phyloP scores from a whole-genome alignment of 2,888 invertebrate species.

The Thymelicus acteon region DNA sequence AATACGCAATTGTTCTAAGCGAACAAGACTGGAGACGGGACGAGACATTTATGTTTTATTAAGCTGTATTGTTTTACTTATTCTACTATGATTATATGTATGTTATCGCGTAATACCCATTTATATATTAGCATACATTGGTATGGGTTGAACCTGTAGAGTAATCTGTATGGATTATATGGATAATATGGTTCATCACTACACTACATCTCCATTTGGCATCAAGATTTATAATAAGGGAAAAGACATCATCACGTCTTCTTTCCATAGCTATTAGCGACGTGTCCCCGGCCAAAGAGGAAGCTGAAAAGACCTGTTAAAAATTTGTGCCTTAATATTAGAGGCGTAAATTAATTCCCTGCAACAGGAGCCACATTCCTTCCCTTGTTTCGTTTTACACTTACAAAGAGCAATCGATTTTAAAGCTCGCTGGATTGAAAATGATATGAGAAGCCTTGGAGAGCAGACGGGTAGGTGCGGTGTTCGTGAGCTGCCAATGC shows the following conservation, averaged over 20 bases:
- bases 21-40: constrained; percentile 28
- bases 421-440: constrained; percentile 84
- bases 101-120: constrained; percentile 2
- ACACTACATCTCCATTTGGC: too few species aligned
- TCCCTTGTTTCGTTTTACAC: constrained; percentile 75
- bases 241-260: too few species aligned
- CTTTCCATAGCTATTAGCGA: too few species aligned
- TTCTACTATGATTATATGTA: constrained; percentile 24
- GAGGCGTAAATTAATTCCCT: constrained; percentile 65
- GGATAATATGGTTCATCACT: too few species aligned
- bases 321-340: not conserved
- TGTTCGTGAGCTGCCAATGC: constrained; percentile 83
- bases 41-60: constrained; percentile 36
- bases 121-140: constrained; percentile 1
- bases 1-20: constrained; percentile 36
- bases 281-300: too few species aligned
- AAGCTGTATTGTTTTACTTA: constrained; percentile 33
- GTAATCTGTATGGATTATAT: too few species aligned
- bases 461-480: constrained; percentile 68
- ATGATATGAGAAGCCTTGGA: constrained; percentile 82
- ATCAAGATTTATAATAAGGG: too few species aligned
- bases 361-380: constrained; percentile 58
- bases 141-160: not conserved
- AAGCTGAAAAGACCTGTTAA: constrained; percentile 25
- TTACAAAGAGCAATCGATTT: constrained; percentile 84